Evolutionary conservation across 92 coral and sea anemone species (phyloP), one percentile per base, ranked within the genome.

Genomic region (Porites evermanni): DNA sequence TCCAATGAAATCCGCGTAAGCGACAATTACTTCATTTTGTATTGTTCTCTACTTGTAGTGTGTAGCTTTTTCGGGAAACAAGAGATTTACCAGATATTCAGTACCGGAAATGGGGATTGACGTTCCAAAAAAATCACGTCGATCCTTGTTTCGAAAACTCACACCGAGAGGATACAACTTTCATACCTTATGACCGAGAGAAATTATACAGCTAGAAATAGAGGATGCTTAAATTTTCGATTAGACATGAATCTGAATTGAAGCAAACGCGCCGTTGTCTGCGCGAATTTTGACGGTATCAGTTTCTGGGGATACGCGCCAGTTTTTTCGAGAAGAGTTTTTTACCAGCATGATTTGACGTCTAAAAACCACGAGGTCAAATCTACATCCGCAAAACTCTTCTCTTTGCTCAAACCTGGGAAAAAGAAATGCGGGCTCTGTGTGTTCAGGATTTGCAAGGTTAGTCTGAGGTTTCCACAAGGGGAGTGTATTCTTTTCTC

Each of bases 101-200:
- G 19, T 12, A 77, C 88, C 88, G 88, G 88, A 85, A 85, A 73
- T 52, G 72, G 2, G 17, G 72, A 85, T 83, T 85, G 83, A 77
- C 88, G 88, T 77, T 60, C 23, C 52, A 56, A 56, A 56, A 54
- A 85, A 77, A 24, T 85, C 88, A 85, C 88, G 88, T 85, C 88
- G 80, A 74, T 83, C 87, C 72, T 63, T 83, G 72, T 79, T 80
- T 66, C 75, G 52, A 67, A 54, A 66, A 23, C 75, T 53, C 53
- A 26, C 51, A 26, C 53, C 21, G 80, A 83, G 26, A 47, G 29
- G 73, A 18, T 7, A 53, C 54, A 65, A 11, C 19, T n/a, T 47
- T 58, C 64, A 13, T 72, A 69, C 58, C 32, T 77, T 18, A 23
- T 23, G 26, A 26, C 79, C 65, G 7, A 32, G 20, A 19, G 18